Conservation (phyloP, 2,113 vertebrate genomes). For the Ifrita kowaldi region DNA sequence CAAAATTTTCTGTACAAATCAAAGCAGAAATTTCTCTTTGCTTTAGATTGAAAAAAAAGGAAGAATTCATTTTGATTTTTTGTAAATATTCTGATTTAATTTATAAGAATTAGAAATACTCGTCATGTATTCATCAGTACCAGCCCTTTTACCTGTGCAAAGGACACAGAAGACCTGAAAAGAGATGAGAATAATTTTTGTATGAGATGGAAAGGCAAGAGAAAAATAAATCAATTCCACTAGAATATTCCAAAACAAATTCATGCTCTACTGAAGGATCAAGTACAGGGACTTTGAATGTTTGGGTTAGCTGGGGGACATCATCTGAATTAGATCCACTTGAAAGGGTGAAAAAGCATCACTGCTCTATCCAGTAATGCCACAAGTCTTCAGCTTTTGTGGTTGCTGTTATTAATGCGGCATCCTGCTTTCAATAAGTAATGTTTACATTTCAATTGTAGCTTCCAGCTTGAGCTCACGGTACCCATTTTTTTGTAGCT, state of each 20-base stretch:
- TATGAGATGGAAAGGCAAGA: background rate
- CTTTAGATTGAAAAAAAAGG: background rate
- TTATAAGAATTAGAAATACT: background rate
- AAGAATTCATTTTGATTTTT: background rate
- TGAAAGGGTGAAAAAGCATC: background rate
- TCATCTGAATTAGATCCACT: background rate
- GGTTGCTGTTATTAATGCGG: background rate
- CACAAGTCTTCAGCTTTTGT: background rate
- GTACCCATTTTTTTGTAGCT: background rate
- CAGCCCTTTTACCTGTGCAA: background rate
- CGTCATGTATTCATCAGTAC: background rate
- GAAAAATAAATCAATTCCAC: background rate
- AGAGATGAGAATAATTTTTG: background rate
- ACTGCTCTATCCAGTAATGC: background rate
- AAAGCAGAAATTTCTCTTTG: background rate
- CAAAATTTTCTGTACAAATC: background rate
- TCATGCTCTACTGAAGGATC: background rate
- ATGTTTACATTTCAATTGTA: conserved; percentile 14
- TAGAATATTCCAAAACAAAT: background rate
- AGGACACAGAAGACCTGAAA: background rate
- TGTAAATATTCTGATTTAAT: background rate
- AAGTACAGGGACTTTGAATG: background rate
- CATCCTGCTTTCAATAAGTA: background rate
- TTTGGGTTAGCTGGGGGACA: background rate
- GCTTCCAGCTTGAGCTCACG: background rate